Evolutionary conservation across 2,888 invertebrate genomes (phyloP).

Genomic region (Galeruca laticollis): DNA sequence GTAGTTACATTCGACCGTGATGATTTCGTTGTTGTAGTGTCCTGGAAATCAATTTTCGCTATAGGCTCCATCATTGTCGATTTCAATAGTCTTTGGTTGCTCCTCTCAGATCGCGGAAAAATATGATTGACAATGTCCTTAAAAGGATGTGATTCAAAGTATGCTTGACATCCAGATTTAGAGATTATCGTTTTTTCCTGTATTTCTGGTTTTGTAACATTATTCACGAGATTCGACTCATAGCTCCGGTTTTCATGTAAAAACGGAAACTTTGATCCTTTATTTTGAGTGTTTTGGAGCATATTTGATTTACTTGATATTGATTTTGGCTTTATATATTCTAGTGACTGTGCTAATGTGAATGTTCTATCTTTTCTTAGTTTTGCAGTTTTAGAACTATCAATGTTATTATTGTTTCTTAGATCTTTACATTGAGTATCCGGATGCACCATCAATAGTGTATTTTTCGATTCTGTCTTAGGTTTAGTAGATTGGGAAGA

Average conservation of each 20-base stretch:
- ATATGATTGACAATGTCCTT: neutral
- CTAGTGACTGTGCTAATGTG: neutral
- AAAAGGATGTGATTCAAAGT: neutral
- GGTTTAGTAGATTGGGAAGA: neutral
- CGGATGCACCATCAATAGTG: neutral
- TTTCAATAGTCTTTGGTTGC: neutral
- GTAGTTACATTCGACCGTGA: neutral
- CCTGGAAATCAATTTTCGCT: neutral
- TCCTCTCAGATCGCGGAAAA: neutral
- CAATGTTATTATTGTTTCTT: neutral
- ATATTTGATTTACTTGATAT: neutral
- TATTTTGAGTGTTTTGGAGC: neutral
- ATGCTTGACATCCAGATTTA: constrained; percentile 1
- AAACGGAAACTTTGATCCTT: neutral
- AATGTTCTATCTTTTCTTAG: neutral
- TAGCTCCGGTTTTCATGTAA: neutral
- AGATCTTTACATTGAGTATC: neutral
- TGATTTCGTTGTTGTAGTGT: neutral
- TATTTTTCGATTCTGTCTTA: neutral
- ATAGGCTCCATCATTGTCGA: neutral
- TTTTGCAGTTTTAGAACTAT: neutral
- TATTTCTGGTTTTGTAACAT: neutral
- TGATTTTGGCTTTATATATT: neutral
- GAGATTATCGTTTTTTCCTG: neutral
- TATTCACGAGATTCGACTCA: neutral